Conservation (phyloP, 2,113 vertebrate genomes). For the Eudyptes chrysolophus region DNA sequence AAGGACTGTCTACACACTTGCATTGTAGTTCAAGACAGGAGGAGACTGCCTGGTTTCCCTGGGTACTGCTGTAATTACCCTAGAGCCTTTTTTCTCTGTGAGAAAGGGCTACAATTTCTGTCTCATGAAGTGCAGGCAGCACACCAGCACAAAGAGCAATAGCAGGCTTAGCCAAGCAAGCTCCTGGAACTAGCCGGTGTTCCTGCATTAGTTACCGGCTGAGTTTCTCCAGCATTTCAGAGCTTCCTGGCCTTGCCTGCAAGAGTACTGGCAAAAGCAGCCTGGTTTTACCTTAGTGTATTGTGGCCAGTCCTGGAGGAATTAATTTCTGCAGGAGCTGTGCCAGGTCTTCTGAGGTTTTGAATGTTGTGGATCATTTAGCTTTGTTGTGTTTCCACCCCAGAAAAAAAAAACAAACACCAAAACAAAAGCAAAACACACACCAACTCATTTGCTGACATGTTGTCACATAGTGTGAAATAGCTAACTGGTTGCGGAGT, state of each 20-base stretch:
- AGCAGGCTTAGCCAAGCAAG: background rate
- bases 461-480: background rate
- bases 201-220: background rate
- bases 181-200: rapidly evolving
- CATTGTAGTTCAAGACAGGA: background rate
- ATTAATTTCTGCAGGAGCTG: background rate
- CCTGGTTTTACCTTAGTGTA: background rate
- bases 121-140: background rate
- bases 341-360: background rate
- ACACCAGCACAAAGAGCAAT: background rate
- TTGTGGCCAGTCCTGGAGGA: background rate
- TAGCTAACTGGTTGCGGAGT: background rate
- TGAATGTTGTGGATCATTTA: background rate
- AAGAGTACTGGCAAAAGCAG: background rate
- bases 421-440: background rate
- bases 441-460: background rate
- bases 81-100: background rate
- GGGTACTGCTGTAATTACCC: background rate
- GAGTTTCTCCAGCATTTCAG: background rate
- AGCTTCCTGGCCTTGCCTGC: background rate
- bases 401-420: background rate
- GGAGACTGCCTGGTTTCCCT: background rate
- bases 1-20: background rate
- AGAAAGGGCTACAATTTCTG: background rate
- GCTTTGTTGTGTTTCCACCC: background rate